These are phyloP conservation scores for Myathropa florea DNA, from an alignment of 2,888 invertebrate species.

Conservation along the genomic window DNA sequence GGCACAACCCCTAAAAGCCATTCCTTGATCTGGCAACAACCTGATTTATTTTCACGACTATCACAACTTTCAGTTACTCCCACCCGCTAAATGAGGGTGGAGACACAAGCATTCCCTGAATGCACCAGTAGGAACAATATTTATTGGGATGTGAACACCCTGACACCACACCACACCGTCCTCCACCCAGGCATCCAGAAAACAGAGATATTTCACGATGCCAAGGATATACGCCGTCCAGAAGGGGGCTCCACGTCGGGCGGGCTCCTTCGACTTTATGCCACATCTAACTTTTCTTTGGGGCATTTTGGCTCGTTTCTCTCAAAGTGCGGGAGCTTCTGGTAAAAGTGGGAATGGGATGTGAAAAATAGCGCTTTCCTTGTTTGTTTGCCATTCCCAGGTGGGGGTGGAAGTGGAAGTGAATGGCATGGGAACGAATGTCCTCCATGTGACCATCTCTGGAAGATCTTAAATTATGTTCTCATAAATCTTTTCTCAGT, in stretches of 20 bases:
- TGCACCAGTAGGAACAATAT: slow-evolving; percentile 46
- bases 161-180: slow-evolving; percentile 29
- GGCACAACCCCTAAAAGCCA: slow-evolving; percentile 60
- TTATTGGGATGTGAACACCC: slow-evolving; percentile 55
- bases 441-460: slow-evolving; percentile 66
- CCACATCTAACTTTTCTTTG: slow-evolving; percentile 41
- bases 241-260: slow-evolving; percentile 22
- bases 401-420: background rate
- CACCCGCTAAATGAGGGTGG: slow-evolving; percentile 37
- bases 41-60: slow-evolving; percentile 67
- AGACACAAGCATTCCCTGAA: slow-evolving; percentile 14
- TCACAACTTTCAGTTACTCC: slow-evolving; percentile 62
- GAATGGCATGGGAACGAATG: slow-evolving; percentile 45
- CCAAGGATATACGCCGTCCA: slow-evolving; percentile 59
- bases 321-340: slow-evolving; percentile 64
- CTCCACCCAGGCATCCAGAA: slow-evolving; percentile 20
- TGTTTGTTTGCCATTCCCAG: slow-evolving; percentile 63
- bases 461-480: slow-evolving; percentile 72
- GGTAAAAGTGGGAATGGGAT: slow-evolving; percentile 54
- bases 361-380: slow-evolving; percentile 63
- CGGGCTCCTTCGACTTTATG: slow-evolving; percentile 49
- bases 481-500: slow-evolving; percentile 72
- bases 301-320: slow-evolving; percentile 56
- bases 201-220: slow-evolving; percentile 56
- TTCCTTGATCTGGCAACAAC: slow-evolving; percentile 58